These are phyloP conservation scores for Tamias sibiricus DNA, from an alignment of 2,113 vertebrate genomes.

Conservation along the genomic window DNA sequence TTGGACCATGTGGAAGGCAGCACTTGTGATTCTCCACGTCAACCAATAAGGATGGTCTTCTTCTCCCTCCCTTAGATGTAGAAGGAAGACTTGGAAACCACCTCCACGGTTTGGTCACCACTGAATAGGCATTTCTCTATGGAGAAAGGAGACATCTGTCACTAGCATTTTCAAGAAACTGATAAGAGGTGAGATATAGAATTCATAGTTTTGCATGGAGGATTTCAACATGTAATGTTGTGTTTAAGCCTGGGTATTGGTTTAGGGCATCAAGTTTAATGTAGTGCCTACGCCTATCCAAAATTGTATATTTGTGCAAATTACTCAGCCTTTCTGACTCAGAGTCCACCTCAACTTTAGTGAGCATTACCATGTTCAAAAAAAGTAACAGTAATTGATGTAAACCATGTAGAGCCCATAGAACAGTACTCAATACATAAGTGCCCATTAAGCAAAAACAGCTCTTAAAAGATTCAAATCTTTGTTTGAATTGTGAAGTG, in stretches of 20 bases:
- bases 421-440: not conserved
- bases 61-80: not conserved
- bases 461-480: not conserved
- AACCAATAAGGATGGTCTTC: no score
- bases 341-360: not conserved
- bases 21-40: no score
- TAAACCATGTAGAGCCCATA: not conserved
- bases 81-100: not conserved
- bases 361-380: not conserved
- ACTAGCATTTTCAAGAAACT: not conserved
- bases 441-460: not conserved
- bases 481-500: not conserved
- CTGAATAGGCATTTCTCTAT: not conserved
- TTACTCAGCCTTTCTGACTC: not conserved
- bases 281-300: fast-evolving
- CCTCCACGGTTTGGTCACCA: not conserved
- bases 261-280: not conserved
- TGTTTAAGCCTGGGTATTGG: not conserved
- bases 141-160: not conserved
- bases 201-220: not conserved
- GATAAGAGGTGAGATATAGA: not conserved
- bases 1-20: not conserved
- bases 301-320: not conserved
- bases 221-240: not conserved
- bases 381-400: not conserved